Evolutionary conservation across 2,888 invertebrate species (phyloP).

Genomic region (Chymomyza amoena): DNA sequence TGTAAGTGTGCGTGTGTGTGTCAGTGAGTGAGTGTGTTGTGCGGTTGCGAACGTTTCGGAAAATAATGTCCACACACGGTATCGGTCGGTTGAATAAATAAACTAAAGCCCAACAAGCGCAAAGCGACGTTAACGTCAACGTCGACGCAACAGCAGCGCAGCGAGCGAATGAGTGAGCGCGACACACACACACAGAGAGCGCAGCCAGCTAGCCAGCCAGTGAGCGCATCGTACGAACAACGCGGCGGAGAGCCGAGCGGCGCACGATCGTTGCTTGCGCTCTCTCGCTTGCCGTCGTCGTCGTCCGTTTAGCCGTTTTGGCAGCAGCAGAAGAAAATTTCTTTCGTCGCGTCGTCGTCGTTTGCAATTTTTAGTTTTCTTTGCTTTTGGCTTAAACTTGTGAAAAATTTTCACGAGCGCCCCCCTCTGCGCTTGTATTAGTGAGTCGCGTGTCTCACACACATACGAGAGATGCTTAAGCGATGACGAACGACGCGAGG

Average conservation of each 20-base stretch:
- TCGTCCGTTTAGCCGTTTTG: constrained; percentile 37
- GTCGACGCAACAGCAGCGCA: neutral
- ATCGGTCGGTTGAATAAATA: constrained; percentile 79
- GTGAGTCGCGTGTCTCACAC: constrained; percentile 56
- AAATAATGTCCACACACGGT: constrained; percentile 78
- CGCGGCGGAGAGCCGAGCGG: too few relatives aligned
- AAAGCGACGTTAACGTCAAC: constrained; percentile 8
- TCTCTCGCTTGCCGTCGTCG: constrained; percentile 15
- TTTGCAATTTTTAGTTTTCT: constrained; percentile 21
- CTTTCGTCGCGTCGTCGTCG: constrained; percentile 12
- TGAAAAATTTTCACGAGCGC: constrained; percentile 9
- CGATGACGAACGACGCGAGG: constrained; percentile 46
- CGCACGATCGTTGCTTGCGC: constrained; percentile 10
- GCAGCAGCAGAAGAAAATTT: constrained; percentile 44
- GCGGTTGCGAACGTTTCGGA: constrained; percentile 74
- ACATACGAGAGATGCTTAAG: constrained; percentile 42
- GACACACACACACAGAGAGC: neutral
- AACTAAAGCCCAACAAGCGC: constrained; percentile 65
- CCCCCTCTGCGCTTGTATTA: neutral
- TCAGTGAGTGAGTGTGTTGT: constrained; percentile 54
- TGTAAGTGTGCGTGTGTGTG: constrained; percentile 15
- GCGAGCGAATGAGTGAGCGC: constrained; percentile 24
- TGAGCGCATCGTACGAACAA: too few relatives aligned
- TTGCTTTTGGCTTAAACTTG: constrained; percentile 17
- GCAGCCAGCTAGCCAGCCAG: neutral